phyloP scores from a whole-genome alignment of 2,797 vertebrate species.

The Octomys mimax region DNA sequence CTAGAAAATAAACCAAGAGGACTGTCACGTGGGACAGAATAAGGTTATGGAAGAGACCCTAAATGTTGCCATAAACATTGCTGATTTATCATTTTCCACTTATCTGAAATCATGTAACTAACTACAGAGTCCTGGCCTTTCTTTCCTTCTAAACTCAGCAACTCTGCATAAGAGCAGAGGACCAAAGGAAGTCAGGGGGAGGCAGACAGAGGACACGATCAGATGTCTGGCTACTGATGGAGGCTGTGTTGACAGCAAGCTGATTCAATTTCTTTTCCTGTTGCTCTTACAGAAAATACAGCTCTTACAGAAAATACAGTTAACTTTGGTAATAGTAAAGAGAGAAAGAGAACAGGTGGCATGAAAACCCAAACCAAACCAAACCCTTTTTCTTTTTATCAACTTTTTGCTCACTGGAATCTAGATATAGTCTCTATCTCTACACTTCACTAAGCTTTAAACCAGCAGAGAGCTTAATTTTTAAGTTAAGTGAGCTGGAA shows the following conservation, averaged over 20 bases:
- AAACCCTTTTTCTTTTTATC: background rate
- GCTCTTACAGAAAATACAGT: slow-evolving; percentile 4
- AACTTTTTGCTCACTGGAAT: slow-evolving; percentile 26
- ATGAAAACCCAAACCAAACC: background rate
- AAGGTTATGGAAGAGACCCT: background rate
- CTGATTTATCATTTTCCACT: background rate
- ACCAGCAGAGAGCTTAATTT: background rate
- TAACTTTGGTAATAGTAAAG: background rate
- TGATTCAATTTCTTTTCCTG: background rate
- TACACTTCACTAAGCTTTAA: background rate
- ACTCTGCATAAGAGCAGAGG: background rate
- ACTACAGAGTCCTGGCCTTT: background rate
- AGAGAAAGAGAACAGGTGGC: background rate
- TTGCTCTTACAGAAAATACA: slow-evolving; percentile 7
- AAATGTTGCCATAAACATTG: background rate
- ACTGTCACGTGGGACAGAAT: background rate
- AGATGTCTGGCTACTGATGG: accelerated
- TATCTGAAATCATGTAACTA: background rate
- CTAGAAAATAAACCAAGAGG: background rate
- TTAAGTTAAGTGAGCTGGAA: background rate
- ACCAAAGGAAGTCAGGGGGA: background rate
- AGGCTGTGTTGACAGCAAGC: background rate
- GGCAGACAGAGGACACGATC: background rate
- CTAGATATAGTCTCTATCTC: background rate
- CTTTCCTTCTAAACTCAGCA: background rate